These are phyloP conservation scores for Agonopterix heracliana DNA, from an alignment of 2,888 invertebrate genomes.

Conservation along the genomic window DNA sequence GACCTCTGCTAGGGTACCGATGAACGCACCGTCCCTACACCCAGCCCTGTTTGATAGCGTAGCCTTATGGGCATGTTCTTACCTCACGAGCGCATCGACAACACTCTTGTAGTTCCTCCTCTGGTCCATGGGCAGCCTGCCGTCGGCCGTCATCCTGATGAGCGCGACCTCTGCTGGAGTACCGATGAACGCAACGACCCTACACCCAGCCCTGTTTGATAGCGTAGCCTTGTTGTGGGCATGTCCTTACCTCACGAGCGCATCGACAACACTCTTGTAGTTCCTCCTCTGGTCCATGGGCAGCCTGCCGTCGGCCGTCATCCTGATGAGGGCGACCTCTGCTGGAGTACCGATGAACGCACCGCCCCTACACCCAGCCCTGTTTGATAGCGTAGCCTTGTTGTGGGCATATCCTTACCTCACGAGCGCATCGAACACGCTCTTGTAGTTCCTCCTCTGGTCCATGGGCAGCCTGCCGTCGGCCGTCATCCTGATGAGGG, in stretches of 20 bases:
- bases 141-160: conserved; percentile 98
- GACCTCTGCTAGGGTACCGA: conserved; percentile 98
- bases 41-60: no score
- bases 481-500: no score
- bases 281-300: conserved; percentile 92
- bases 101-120: conserved; percentile 96
- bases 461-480: no score
- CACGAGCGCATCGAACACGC: no score
- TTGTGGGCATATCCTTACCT: no score
- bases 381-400: no score
- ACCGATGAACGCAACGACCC: conserved; percentile 92
- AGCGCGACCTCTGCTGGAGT: conserved; percentile 98
- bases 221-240: no score
- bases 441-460: no score
- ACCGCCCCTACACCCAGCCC: no score
- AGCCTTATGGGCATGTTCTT: neutral
- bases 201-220: no score
- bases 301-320: conserved; percentile 98
- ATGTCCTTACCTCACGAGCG: conserved; percentile 84
- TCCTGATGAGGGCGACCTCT: conserved; percentile 96
- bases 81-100: conserved; percentile 93
- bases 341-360: conserved; percentile 99
- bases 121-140: conserved; percentile 91
- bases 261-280: conserved; percentile 95
- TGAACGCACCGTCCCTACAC: conserved; percentile 85